A percentile compares a stretch with the other conserved stretches of the same genome.
These are phyloP conservation scores for Lutjanus erythropterus DNA, from an alignment of 2,113 vertebrate genomes.

Conservation along the genomic window DNA sequence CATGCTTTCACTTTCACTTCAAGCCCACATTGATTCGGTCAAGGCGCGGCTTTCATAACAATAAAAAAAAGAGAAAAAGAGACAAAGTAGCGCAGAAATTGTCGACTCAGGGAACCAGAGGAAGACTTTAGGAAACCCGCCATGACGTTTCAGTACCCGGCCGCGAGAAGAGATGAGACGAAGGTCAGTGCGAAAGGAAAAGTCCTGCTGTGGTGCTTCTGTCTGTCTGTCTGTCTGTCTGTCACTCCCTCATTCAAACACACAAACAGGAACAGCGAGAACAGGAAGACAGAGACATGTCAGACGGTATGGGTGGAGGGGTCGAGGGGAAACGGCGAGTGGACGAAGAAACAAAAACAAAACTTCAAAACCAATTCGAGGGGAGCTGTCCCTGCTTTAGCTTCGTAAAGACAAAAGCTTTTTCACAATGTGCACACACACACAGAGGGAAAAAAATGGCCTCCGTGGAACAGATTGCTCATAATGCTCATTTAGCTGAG, in stretches of 20 bases:
- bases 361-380: neutral
- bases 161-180: conserved; percentile 74
- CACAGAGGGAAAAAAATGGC: too few species aligned
- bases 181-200: conserved; percentile 78
- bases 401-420: too few species aligned
- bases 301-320: neutral
- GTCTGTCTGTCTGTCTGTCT: neutral
- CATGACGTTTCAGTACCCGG: conserved; percentile 81
- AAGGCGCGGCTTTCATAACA: neutral
- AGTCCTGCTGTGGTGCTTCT: neutral
- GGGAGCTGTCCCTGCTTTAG: too few species aligned
- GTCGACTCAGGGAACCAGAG: neutral
- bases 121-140: neutral
- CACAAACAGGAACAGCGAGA: conserved; percentile 11
- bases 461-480: too few species aligned
- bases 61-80: neutral
- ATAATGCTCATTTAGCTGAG: too few species aligned
- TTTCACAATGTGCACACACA: too few species aligned
- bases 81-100: neutral
- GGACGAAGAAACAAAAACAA: conserved; percentile 15
- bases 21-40: neutral
- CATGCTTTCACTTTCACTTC: conserved; percentile 80
- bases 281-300: conserved; percentile 23
- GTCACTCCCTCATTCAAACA: neutral
- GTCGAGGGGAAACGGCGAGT: neutral